These are phyloP conservation scores for Chrosomus eos DNA, from an alignment of 2,797 vertebrate species.

Conservation along the genomic window DNA sequence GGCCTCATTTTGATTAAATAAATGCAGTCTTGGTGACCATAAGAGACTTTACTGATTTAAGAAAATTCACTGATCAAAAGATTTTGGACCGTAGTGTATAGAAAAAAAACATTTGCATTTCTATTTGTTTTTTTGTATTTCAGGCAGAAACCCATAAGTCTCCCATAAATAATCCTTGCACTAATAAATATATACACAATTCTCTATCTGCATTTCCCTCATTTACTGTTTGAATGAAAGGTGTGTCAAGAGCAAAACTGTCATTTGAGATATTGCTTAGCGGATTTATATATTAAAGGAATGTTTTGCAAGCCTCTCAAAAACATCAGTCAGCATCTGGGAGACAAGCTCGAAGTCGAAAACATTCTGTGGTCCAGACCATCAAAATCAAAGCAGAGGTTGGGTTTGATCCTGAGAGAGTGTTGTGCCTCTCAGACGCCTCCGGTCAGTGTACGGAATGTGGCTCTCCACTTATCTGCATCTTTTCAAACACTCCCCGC, in stretches of 20 bases:
- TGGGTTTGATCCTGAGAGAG: constrained; percentile 44
- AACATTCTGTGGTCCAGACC: constrained; percentile 2
- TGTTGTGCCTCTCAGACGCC: constrained; percentile 52
- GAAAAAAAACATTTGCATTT: neutral
- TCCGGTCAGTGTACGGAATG: constrained; percentile 48
- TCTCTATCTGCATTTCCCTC: neutral
- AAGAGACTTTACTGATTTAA: neutral
- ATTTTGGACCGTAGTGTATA: neutral
- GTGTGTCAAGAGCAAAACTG: neutral
- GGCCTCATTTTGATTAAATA: neutral
- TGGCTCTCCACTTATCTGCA: constrained; percentile 61
- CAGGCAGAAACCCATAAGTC: neutral
- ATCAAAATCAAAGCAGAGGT: constrained; percentile 33
- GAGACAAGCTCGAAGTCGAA: neutral
- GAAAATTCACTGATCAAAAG: neutral
- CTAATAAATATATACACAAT: neutral
- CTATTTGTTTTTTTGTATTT: neutral
- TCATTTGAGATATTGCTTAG: neutral
- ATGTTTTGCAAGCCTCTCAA: constrained; percentile 15
- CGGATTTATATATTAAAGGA: neutral
- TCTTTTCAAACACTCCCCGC: constrained; percentile 62
- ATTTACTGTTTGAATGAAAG: neutral
- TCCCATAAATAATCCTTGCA: neutral
- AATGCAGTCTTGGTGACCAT: neutral
- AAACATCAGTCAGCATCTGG: neutral